Percentiles rank a stretch among this genome's conserved stretches.
These are phyloP conservation scores for Trematomus loennbergii DNA, from an alignment of 2,113 vertebrate species.

Conservation along the genomic window DNA sequence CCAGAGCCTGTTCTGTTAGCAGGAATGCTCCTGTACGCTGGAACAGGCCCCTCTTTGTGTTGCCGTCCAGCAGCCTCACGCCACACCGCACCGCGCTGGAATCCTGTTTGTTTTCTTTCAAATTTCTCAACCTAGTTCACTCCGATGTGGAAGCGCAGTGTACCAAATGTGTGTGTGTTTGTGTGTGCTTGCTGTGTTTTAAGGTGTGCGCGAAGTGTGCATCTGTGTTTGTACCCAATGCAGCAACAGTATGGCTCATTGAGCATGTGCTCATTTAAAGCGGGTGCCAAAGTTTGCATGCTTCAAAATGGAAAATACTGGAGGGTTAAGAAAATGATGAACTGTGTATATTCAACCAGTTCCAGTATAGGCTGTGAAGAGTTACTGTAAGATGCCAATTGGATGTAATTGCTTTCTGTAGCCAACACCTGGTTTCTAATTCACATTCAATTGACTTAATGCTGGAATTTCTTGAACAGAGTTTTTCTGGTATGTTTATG, in stretches of 20 bases:
- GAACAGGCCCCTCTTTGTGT: constrained; percentile 84
- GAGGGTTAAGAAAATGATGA: constrained; percentile 37
- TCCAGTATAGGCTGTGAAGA: constrained; percentile 34
- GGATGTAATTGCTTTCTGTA: constrained; percentile 26
- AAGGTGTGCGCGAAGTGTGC: constrained; percentile 58
- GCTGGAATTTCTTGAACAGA: constrained; percentile 14
- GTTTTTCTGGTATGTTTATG: constrained; percentile 43
- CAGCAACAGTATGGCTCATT: constrained; percentile 75
- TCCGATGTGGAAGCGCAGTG: constrained; percentile 62
- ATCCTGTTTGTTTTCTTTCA: constrained; percentile 86
- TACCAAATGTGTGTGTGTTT: constrained; percentile 45
- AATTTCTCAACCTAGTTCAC: constrained; percentile 80
- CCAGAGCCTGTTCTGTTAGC: constrained; percentile 82
- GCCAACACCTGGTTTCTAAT: constrained; percentile 51
- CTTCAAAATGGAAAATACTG: constrained; percentile 67
- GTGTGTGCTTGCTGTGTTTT: constrained; percentile 21
- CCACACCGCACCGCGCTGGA: constrained; percentile 81
- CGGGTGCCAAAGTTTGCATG: constrained; percentile 70
- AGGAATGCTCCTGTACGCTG: constrained; percentile 79
- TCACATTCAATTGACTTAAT: constrained; percentile 19
- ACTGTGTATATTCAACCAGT: constrained; percentile 45
- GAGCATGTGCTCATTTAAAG: constrained; percentile 68
- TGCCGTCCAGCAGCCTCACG: constrained; percentile 73
- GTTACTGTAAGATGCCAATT: constrained; percentile 41
- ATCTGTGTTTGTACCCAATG: constrained; percentile 60